Conservation (phyloP, 2,113 vertebrate genomes). For the Callithrix jacchus region DNA sequence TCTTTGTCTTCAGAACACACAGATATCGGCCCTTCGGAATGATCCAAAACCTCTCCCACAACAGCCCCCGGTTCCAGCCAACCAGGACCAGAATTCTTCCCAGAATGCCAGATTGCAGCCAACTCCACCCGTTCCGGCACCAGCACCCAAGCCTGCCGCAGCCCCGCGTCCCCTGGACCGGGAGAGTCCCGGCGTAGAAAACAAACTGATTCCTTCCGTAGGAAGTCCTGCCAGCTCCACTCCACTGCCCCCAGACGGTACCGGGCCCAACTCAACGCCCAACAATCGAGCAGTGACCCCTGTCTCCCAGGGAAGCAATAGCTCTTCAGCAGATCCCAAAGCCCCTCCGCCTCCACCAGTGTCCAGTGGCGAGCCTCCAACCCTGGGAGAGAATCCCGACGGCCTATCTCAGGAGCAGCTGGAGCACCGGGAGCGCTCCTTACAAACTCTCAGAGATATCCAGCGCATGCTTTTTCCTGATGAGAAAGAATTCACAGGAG, state of each 20-base stretch:
- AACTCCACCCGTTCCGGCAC: constrained; percentile 87
- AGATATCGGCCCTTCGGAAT: constrained; percentile 90
- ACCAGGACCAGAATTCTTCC: constrained; percentile 93
- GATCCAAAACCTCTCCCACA: constrained; percentile 89
- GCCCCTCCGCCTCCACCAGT: constrained; percentile 86
- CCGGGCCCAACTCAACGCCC: constrained; percentile 88
- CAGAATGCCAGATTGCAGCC: constrained; percentile 93
- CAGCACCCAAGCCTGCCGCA: constrained; percentile 83
- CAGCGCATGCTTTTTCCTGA: constrained; percentile 99
- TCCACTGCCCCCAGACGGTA: constrained; percentile 87
- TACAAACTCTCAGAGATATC: constrained; percentile 97
- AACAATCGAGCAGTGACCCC: constrained; percentile 87
- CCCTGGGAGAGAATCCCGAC: constrained; percentile 96
- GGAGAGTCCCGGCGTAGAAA: constrained; percentile 92
- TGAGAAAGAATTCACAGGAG: constrained; percentile 91
- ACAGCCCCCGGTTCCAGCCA: constrained; percentile 83
- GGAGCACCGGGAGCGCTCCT: constrained; percentile 96
- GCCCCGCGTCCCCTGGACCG: constrained; percentile 86
- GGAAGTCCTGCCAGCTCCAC: constrained; percentile 90
- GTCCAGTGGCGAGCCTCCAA: constrained; percentile 90
- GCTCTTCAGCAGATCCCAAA: constrained; percentile 87
- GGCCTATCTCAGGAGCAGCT: constrained; percentile 98
- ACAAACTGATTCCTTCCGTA: constrained; percentile 88
- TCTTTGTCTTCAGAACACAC: constrained; percentile 88
- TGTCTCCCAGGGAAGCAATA: constrained; percentile 88